Percentiles rank a stretch among this genome's conserved stretches.
Conservation (phyloP, 2,797 vertebrate genomes). For the Enteromius anoplus region DNA sequence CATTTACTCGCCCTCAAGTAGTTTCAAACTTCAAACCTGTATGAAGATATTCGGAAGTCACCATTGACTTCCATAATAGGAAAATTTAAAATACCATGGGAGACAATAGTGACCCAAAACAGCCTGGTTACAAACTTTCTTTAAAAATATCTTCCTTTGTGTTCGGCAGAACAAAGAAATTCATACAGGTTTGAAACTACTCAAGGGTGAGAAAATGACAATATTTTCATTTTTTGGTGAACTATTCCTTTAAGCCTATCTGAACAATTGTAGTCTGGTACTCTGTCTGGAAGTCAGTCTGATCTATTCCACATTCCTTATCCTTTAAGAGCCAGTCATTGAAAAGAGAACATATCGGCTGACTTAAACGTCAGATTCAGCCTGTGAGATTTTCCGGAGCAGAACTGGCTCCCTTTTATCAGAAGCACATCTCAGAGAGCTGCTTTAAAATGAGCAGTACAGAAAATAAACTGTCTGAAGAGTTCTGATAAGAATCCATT, state of each 20-base stretch:
- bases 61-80: too few relatives aligned
- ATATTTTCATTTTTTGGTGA: too few relatives aligned
- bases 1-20: too few relatives aligned
- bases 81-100: too few relatives aligned
- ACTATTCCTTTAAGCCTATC: not conserved
- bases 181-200: too few relatives aligned
- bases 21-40: too few relatives aligned
- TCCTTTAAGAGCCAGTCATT: constrained; percentile 22
- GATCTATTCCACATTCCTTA: constrained; percentile 16
- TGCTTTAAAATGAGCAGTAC: constrained; percentile 23
- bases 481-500: constrained; percentile 48
- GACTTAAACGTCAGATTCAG: not conserved
- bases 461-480: constrained; percentile 35
- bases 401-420: constrained; percentile 1
- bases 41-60: too few relatives aligned
- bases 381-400: not conserved
- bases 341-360: not conserved
- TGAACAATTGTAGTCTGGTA: not conserved
- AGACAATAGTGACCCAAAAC: too few relatives aligned
- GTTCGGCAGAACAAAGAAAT: too few relatives aligned
- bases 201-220: too few relatives aligned
- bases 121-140: too few relatives aligned
- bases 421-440: constrained; percentile 5
- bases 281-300: not conserved
- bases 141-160: too few relatives aligned